Evolutionary conservation across 2,113 vertebrate species (phyloP).

Genomic region (Alethe diademata): DNA sequence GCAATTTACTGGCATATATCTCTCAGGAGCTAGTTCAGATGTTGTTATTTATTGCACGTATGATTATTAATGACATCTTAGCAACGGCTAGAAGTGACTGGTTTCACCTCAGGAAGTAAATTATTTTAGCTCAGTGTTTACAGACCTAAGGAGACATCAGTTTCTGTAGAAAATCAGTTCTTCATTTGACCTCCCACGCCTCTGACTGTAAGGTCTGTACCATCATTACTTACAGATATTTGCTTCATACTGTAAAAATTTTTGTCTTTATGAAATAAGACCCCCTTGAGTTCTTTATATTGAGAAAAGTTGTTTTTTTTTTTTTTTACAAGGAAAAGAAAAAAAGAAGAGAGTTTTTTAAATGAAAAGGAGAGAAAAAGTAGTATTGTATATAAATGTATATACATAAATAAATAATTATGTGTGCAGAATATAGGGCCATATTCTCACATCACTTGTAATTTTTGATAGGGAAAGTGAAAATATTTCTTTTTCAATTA

Average conservation of each 20-base stretch:
- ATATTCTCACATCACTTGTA: background rate
- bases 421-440: background rate
- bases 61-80: constrained; percentile 94
- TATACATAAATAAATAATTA: background rate
- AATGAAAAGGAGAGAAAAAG: background rate
- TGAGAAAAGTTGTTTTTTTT: background rate
- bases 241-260: background rate
- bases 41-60: constrained; percentile 92
- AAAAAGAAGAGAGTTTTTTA: background rate
- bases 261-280: background rate
- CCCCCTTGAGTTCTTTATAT: background rate
- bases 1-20: constrained; percentile 91
- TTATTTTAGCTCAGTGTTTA: constrained; percentile 62
- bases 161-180: constrained; percentile 41
- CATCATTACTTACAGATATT: background rate
- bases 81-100: constrained; percentile 78
- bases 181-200: background rate
- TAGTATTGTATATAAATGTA: background rate
- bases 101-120: constrained; percentile 76
- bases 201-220: background rate
- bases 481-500: background rate
- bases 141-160: constrained; percentile 9
- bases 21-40: constrained; percentile 86
- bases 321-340: background rate
- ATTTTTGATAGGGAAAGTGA: background rate